Evolutionary conservation across 37 sponge, comb jelly and placozoan species (phyloP).

Genomic region (Axinella damicornis): DNA sequence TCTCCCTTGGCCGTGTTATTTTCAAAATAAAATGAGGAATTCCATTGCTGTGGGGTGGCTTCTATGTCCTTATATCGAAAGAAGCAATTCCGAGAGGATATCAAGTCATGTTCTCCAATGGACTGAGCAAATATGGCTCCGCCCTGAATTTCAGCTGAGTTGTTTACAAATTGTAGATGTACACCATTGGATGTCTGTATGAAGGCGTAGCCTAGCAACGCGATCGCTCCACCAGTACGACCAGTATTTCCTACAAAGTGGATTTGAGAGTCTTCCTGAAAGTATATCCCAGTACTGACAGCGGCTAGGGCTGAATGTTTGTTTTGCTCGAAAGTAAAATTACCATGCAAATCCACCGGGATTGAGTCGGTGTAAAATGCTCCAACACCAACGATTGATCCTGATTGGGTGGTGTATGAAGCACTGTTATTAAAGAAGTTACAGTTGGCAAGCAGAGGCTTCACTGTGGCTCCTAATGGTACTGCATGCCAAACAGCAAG

Average conservation of each 20-base stretch:
- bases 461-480: slow-evolving; percentile 17
- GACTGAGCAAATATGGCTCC: slow-evolving; percentile 67
- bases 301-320: slow-evolving; percentile 54
- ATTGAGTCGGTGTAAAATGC: slow-evolving; percentile 61
- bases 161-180: slow-evolving; percentile 29
- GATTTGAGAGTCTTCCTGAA: neutral
- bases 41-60: slow-evolving; percentile 47
- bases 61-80: slow-evolving; percentile 42
- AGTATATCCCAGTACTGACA: slow-evolving; percentile 14
- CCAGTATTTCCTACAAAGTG: slow-evolving; percentile 50
- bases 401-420: slow-evolving; percentile 1
- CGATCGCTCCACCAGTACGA: slow-evolving; percentile 67
- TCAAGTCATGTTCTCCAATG: slow-evolving; percentile 56
- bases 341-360: slow-evolving; percentile 24
- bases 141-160: slow-evolving; percentile 56
- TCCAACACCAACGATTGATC: slow-evolving; percentile 39
- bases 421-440: slow-evolving; percentile 45
- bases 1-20: slow-evolving; percentile 35
- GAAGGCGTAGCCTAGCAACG: slow-evolving; percentile 57
- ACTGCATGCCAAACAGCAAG: slow-evolving; percentile 48
- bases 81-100: slow-evolving; percentile 75
- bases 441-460: slow-evolving; percentile 45
- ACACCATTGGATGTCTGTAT: slow-evolving; percentile 14
- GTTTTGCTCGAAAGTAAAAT: slow-evolving; percentile 20
- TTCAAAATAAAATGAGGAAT: slow-evolving; percentile 34